Percentiles rank a stretch among this genome's conserved stretches.
Evolutionary conservation across 2,113 vertebrate species (phyloP).

Genomic region (Poeciliopsis turrubarensis): DNA sequence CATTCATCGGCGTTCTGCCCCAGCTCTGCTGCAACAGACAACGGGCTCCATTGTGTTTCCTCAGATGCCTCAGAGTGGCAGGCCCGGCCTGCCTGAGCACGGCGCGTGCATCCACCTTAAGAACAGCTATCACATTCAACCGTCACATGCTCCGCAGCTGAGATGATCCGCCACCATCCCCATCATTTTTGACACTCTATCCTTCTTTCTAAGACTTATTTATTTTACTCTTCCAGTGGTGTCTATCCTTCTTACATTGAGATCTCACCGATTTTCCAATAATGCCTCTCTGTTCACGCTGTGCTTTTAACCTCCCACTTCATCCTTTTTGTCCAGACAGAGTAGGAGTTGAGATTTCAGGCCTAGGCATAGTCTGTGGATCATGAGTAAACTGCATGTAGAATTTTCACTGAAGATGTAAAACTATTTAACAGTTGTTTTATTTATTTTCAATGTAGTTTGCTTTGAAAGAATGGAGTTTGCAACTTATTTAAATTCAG

Average conservation of each 20-base stretch:
- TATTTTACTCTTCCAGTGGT: neutral
- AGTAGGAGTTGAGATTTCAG: constrained; percentile 40
- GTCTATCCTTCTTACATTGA: constrained; percentile 3
- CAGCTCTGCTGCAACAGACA: constrained; percentile 62
- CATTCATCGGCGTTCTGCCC: constrained; percentile 23
- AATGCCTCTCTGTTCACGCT: constrained; percentile 2
- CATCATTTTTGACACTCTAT: constrained; percentile 6
- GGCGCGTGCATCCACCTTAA: constrained; percentile 60
- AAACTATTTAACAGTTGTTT: neutral
- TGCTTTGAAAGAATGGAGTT: neutral
- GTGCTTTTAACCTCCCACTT: constrained; percentile 35
- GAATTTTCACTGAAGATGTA: neutral
- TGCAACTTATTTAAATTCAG: neutral
- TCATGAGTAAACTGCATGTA: neutral
- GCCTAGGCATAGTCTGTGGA: neutral
- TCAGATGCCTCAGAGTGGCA: constrained; percentile 69
- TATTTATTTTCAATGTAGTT: neutral
- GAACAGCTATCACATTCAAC: constrained; percentile 81
- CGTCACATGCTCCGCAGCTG: constrained; percentile 77
- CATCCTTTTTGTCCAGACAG: constrained; percentile 49
- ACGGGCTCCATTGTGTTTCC: constrained; percentile 74
- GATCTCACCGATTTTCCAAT: neutral
- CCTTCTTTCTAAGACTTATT: neutral
- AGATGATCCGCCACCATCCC: constrained; percentile 38
- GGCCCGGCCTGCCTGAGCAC: constrained; percentile 58